phyloP scores from a whole-genome alignment of 2,113 vertebrate genomes.

The Pachyramphus minor region DNA sequence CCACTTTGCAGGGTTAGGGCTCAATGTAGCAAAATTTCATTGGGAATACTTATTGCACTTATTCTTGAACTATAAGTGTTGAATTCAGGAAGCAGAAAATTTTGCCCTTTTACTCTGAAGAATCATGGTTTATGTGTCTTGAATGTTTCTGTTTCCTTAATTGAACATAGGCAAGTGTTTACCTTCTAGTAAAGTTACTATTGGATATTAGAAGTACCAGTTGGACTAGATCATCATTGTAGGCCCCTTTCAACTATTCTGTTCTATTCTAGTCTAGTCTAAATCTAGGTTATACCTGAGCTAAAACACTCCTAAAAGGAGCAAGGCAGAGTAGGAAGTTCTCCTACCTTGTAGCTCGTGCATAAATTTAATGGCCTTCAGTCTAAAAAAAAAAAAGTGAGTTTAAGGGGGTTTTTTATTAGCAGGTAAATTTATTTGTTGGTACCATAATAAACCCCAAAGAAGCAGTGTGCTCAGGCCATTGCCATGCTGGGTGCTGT shows the following conservation, averaged over 20 bases:
- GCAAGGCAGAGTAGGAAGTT: background rate
- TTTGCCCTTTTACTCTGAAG: background rate
- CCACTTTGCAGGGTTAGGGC: background rate
- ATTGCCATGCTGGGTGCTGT: background rate
- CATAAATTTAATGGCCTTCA: background rate
- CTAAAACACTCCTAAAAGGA: background rate
- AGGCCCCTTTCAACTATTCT: background rate
- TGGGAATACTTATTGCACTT: background rate
- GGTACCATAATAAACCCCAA: background rate
- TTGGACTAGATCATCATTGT: background rate
- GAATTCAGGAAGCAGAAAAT: background rate
- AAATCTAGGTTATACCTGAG: background rate
- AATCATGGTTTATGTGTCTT: background rate
- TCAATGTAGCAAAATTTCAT: rapidly evolving
- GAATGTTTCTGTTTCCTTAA: background rate
- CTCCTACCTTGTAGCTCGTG: background rate
- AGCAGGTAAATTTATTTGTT: background rate
- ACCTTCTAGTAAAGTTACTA: background rate
- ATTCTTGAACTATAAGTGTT: background rate
- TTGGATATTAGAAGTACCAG: background rate
- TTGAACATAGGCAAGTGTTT: background rate
- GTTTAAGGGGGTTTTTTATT: background rate
- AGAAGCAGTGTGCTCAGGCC: background rate
- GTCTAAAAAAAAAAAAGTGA: background rate
- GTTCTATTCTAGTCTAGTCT: background rate